Percentiles rank a stretch among this genome's conserved stretches.
Evolutionary conservation across 2,113 vertebrate genomes (phyloP).

Genomic region (Malurus melanocephalus): DNA sequence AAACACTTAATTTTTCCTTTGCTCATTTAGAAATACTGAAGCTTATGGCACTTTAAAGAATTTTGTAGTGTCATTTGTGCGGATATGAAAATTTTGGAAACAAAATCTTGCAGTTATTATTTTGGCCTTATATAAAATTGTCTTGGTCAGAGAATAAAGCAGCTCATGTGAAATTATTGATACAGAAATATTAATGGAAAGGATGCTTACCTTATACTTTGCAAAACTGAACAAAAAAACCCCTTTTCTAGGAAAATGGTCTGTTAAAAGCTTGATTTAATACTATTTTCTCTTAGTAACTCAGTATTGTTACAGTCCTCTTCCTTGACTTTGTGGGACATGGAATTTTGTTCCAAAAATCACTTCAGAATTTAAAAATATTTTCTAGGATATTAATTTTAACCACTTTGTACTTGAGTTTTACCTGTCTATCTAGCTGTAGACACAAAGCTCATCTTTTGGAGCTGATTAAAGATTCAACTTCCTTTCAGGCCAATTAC

Average conservation of each 20-base stretch:
- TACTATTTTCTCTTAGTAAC: background rate
- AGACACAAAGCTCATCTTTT: background rate
- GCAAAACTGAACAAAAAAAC: background rate
- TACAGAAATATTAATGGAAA: background rate
- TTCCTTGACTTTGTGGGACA: background rate
- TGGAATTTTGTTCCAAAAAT: background rate
- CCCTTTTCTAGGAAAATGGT: background rate
- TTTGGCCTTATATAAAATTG: background rate
- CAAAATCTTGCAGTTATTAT: background rate
- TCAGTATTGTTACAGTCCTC: fast-evolving
- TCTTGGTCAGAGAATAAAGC: background rate
- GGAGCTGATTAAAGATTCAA: background rate
- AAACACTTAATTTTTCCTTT: background rate
- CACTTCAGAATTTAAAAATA: background rate
- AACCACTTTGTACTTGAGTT: background rate
- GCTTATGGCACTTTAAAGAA: background rate
- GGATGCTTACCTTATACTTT: background rate
- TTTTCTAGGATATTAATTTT: background rate
- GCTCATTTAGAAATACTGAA: background rate
- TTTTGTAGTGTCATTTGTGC: background rate
- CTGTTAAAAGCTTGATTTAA: background rate
- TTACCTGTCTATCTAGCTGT: background rate
- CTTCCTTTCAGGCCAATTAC: background rate
- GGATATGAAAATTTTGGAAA: background rate
- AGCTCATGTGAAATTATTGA: background rate